Evolutionary conservation across 2,797 vertebrate species (phyloP).

Genomic region (Alouatta caraya): DNA sequence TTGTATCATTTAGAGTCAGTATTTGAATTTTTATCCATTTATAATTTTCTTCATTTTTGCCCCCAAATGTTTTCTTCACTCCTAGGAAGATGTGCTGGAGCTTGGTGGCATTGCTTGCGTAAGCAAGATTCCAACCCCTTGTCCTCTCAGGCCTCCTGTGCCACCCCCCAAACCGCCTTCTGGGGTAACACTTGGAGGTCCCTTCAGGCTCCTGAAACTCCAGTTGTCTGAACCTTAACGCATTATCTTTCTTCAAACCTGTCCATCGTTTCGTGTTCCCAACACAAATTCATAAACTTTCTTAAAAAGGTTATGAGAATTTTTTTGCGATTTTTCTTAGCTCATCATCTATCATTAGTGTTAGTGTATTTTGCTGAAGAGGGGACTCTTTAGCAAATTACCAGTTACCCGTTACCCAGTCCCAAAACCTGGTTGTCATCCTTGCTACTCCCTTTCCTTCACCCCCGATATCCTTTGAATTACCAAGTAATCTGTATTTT

Average conservation of each 20-base stretch:
- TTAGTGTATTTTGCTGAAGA: too few species aligned
- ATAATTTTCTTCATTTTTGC: neutral
- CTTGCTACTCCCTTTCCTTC: neutral
- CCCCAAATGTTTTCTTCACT: neutral
- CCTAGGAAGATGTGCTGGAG: neutral
- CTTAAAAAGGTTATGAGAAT: too few species aligned
- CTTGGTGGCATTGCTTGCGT: neutral
- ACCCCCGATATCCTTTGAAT: neutral
- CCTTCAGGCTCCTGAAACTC: neutral
- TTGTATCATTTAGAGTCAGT: neutral
- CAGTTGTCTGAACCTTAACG: neutral
- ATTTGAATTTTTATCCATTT: neutral
- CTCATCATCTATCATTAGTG: too few species aligned
- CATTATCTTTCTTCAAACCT: neutral
- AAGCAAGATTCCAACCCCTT: neutral
- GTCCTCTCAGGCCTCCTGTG: neutral
- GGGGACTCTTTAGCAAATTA: neutral
- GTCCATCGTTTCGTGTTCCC: neutral
- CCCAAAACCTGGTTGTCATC: neutral
- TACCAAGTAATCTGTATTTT: neutral
- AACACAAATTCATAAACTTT: too few species aligned
- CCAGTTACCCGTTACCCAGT: too few species aligned
- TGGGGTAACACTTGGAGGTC: neutral
- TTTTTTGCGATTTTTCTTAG: too few species aligned
- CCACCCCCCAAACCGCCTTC: neutral